phyloP scores from a whole-genome alignment of 2,888 invertebrate species.

The Neria commutata region DNA sequence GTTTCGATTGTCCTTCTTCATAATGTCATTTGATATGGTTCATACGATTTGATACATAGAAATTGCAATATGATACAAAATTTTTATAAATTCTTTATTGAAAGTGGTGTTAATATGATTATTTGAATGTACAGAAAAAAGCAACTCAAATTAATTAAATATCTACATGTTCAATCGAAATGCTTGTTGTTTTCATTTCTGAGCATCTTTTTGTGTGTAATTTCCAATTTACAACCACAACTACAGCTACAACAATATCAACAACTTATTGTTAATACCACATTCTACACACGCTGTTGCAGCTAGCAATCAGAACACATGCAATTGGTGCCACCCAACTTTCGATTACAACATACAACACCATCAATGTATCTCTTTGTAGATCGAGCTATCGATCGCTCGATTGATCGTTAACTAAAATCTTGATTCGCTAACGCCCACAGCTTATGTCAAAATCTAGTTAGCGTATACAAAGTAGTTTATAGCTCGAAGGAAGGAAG shows the following conservation, averaged over 20 bases:
- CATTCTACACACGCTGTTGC: too few species aligned
- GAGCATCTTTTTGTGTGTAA: constrained; percentile 28
- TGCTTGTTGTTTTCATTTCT: constrained; percentile 36
- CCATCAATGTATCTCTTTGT: too few species aligned
- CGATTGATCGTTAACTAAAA: too few species aligned
- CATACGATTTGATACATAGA: not conserved
- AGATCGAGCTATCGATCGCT: too few species aligned
- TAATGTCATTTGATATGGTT: not conserved
- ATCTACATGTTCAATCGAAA: too few species aligned
- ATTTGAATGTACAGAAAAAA: constrained; percentile 16
- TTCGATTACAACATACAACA: too few species aligned
- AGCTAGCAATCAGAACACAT: too few species aligned
- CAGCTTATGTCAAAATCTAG: constrained; percentile 37
- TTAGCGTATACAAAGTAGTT: not conserved
- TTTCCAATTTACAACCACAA: not conserved
- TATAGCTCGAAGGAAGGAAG: too few species aligned
- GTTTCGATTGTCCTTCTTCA: too few species aligned
- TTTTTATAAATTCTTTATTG: constrained; percentile 13
- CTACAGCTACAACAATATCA: not conserved
- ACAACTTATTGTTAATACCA: too few species aligned
- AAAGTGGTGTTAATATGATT: constrained; percentile 38
- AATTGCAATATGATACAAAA: constrained; percentile 1
- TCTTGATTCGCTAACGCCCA: constrained; percentile 1
- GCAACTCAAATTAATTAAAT: constrained; percentile 10
- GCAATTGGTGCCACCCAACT: too few species aligned